Evolutionary conservation across 2,113 vertebrate species (phyloP), one percentile per base, ranked within the genome.

Genomic region (Elanoides forficatus): DNA sequence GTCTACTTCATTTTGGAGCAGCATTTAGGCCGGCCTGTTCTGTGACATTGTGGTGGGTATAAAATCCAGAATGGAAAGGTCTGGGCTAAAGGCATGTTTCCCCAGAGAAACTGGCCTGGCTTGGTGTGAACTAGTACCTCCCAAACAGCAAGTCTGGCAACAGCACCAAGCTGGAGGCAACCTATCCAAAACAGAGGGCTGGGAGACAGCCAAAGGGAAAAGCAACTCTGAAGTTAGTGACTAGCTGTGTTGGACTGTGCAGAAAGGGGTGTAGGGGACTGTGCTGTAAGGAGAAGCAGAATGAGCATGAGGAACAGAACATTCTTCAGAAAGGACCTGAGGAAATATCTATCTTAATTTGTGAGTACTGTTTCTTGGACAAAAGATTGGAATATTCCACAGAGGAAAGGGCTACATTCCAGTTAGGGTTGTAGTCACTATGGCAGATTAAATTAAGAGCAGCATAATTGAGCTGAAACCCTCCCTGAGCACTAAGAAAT

Each of bases 1-100:
- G 8, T 29, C 48, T 50, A 8, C 38, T 70, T 79, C 21, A 26
- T 53, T 90, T 52, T 62, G 40, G 18, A 71, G 19, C 27, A 78
- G 14, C 1, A 2, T 60, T 70, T 42, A 42, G 14, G 21, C 15
- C 1, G 1, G 13, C 20, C 11, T 59, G 5, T 48, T 42, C 15
- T 36, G 8, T 87, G 36, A 53, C 4, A 4, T 3, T 60, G 5
- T 26, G 17, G 15, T 32, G 40, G 5, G 5, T 50, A 65, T 22
- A 70, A 94, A 92, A 90, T 32, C 23, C 34, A 71, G 19, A 15
- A 78, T 60, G 21, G 25, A 65, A 48, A 85, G 5, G 6, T 60
- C 36, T 82, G 20, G 9, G 7, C 15, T 79, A 48, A 74, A 66
- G 50, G 15, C 13, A 8, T 12, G 2, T 70, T 74, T 82, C 12